A percentile compares a stretch with the other conserved stretches of the same genome.
Evolutionary conservation across 1,140 invertebrate species (phyloP).

Genomic region (Thaumetopoea pityocampa): DNA sequence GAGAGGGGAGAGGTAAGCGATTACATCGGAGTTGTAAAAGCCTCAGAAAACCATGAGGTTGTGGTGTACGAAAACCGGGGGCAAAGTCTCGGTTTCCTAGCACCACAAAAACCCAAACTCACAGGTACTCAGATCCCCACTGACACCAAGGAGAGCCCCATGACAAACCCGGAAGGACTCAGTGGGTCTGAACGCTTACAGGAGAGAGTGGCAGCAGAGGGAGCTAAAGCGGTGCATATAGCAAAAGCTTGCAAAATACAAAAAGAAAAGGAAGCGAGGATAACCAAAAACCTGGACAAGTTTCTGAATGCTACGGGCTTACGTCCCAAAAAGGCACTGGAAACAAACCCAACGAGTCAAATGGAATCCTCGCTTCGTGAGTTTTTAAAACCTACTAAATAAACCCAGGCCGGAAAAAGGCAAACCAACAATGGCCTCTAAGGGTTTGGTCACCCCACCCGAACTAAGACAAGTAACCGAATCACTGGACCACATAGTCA

Average conservation of each 20-base stretch:
- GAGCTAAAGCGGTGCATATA: neutral
- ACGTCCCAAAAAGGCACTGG: neutral
- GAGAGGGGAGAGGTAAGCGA: conserved; percentile 3
- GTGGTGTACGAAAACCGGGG: conserved; percentile 20
- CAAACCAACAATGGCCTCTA: neutral
- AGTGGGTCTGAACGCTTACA: conserved; percentile 10
- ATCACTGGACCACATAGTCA: neutral
- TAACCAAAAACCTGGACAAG: too few relatives aligned
- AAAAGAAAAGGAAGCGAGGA: too few relatives aligned
- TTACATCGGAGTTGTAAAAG: conserved; percentile 4
- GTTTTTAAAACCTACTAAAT: neutral
- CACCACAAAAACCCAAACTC: neutral
- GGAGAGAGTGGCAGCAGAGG: neutral
- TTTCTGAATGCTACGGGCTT: too few relatives aligned
- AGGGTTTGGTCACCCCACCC: neutral
- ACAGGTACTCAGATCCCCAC: neutral
- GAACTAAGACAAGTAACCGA: neutral
- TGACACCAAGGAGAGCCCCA: too few relatives aligned
- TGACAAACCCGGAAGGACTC: neutral
- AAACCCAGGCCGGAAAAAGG: neutral
- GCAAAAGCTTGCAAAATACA: too few relatives aligned
- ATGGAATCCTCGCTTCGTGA: neutral
- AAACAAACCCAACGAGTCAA: too few relatives aligned
- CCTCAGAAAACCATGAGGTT: conserved; percentile 19
- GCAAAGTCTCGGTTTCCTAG: conserved; percentile 18